Evolutionary conservation across 2,888 invertebrate species (phyloP), one percentile per base, ranked within the genome.

Genomic region (Brachyptera putata): DNA sequence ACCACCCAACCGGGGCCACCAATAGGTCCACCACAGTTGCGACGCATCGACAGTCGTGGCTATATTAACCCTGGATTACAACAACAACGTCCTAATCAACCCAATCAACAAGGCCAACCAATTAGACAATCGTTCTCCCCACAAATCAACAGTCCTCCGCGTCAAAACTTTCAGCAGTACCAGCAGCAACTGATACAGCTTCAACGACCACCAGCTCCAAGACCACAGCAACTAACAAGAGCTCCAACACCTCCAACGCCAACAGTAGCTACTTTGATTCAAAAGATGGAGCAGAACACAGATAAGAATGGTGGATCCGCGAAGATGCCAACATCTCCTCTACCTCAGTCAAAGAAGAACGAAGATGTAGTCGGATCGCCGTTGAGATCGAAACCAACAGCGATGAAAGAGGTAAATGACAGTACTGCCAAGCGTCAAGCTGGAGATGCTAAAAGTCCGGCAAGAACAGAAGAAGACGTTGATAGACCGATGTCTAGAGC

Each of bases 321-420:
- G 11, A 16, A 41, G 16, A 53, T 30, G 53, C 7, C 13, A 9
- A 24, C 36, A 18, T 34, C 53, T 3, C 30, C 36, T 9, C 43
- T 43, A 21, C 76, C 53, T 76, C 77, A 68, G 63, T 72, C 63
- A 77, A 78, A 64, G 82, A 81, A 66, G 80, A 80, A 68, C 73
- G 80, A 55, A 73, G 80, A 62, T 77, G 78, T 67, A 79, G 80
- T 4, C 73, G 46, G 46, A 16, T 14, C 53, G 16, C 14, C 34
- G 16, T n/a, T 36, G 22, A 11, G 14, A 2, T 14, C 14, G 11
- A 53, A 36, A 21, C 53, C 53, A 16, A 53, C 53, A 1, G n/a
- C 34, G 11, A 18, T 53, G 21, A 53, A 53, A 11, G 53, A 53
- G 34, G 34, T 36, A 16, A 53, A 53, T 21, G 53, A 36, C 18